Percentiles rank a stretch among this genome's conserved stretches.
Conservation (phyloP, 1,140 invertebrate species). For the Samia ricini region DNA sequence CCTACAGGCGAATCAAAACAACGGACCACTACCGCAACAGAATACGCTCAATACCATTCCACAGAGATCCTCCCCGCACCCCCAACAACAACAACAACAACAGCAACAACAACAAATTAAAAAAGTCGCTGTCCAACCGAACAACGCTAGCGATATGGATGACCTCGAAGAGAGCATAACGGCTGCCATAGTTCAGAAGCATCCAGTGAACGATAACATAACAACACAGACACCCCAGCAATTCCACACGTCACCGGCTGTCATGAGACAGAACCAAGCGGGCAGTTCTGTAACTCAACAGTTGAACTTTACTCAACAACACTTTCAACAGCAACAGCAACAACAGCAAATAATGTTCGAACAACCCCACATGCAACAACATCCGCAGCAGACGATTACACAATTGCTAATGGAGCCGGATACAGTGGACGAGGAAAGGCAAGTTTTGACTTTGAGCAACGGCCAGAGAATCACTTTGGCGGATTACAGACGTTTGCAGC, state of each 20-base stretch:
- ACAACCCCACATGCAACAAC: conserved; percentile 40
- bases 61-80: conserved; percentile 51
- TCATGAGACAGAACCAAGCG: conserved; percentile 39
- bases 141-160: conserved; percentile 69
- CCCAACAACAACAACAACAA: conserved; percentile 49
- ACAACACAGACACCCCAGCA: conserved; percentile 39
- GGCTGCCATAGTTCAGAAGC: conserved; percentile 68
- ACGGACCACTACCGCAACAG: conserved; percentile 53
- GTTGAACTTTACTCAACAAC: conserved; percentile 32
- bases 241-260: conserved; percentile 46
- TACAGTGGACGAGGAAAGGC: conserved; percentile 58
- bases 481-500: conserved; percentile 64
- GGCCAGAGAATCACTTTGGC: conserved; percentile 67
- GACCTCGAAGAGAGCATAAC: conserved; percentile 75
- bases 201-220: conserved; percentile 46
- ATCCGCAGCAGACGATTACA: conserved; percentile 40
- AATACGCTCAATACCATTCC: conserved; percentile 37
- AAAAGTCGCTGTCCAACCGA: conserved; percentile 63
- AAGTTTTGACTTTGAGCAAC: conserved; percentile 58
- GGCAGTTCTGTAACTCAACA: conserved; percentile 32
- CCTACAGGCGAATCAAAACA: conserved; percentile 45
- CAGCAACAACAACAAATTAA: conserved; percentile 55
- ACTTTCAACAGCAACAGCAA: conserved; percentile 40
- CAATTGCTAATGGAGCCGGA: conserved; percentile 59
- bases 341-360: conserved; percentile 44